A percentile compares a stretch with the other conserved stretches of the same genome.
Conservation (phyloP, 2,888 invertebrate species). For the Cephus spinipes region DNA sequence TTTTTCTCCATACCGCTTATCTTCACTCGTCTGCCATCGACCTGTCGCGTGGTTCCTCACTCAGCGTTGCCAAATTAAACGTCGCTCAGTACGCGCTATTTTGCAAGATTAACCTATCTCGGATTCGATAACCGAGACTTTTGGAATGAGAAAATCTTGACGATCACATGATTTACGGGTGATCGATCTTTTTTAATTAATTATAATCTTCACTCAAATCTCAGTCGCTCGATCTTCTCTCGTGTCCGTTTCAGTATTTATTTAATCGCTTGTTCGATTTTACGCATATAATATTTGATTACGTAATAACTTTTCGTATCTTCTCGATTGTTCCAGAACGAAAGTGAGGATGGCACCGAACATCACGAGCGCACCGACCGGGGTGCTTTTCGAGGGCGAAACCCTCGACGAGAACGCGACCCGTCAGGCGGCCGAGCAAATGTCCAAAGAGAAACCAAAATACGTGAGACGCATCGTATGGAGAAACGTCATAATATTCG, state of each 20-base stretch:
- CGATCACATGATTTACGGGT: neutral
- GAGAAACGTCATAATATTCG: constrained; percentile 85
- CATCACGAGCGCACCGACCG: constrained; percentile 63
- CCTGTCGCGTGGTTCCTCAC: neutral
- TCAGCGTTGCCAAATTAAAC: neutral
- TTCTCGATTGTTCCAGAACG: constrained; percentile 29
- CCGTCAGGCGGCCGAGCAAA: constrained; percentile 3
- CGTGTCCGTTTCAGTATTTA: neutral
- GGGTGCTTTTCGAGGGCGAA: constrained; percentile 62
- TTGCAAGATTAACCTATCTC: neutral
- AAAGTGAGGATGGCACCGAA: constrained; percentile 66
- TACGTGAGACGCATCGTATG: constrained; percentile 73
- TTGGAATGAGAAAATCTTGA: neutral
- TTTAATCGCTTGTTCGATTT: neutral
- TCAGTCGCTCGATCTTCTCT: neutral
- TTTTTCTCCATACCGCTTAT: neutral
- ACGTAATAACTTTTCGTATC: too few relatives aligned
- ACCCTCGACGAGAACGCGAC: constrained; percentile 34
- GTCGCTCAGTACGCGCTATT: neutral
- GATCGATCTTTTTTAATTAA: neutral
- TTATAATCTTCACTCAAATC: neutral
- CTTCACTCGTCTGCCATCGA: neutral
- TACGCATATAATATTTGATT: too few relatives aligned
- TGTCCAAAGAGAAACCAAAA: constrained; percentile 24
- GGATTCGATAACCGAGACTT: neutral